phyloP scores from a whole-genome alignment of 2,888 invertebrate species.

The Onthophagus sagittarius region DNA sequence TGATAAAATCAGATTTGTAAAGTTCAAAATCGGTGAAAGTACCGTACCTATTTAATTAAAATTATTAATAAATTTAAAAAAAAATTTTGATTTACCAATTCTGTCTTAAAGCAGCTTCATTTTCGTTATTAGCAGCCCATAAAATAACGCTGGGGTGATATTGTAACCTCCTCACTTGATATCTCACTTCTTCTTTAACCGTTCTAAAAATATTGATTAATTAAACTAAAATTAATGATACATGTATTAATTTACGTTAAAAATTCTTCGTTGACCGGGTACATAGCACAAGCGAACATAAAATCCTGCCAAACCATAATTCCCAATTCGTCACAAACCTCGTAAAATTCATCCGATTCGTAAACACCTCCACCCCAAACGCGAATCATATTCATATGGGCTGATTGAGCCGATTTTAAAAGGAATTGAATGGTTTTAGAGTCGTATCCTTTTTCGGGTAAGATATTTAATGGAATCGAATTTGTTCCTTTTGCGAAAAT shows the following conservation, averaged over 20 bases:
- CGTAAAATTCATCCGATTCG: constrained; percentile 86
- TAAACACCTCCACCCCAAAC: constrained; percentile 99
- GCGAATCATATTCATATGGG: constrained; percentile 90
- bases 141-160: constrained; percentile 83
- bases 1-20: constrained; percentile 68
- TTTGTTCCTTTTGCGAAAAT: constrained; percentile 96
- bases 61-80: not conserved
- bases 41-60: constrained; percentile 48
- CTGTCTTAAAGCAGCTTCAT: constrained; percentile 81
- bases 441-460: constrained; percentile 69
- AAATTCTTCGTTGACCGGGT: constrained; percentile 73
- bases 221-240: not conserved
- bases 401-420: constrained; percentile 65
- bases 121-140: constrained; percentile 97
- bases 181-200: constrained; percentile 71
- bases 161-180: constrained; percentile 78
- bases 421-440: constrained; percentile 59
- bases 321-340: constrained; percentile 80
- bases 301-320: constrained; percentile 97
- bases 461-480: constrained; percentile 83
- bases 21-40: constrained; percentile 34
- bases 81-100: constrained; percentile 63
- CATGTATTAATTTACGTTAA: constrained; percentile 51
- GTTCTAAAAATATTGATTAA: constrained; percentile 48
- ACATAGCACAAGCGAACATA: constrained; percentile 95